A percentile compares a stretch with the other conserved stretches of the same genome.
Conservation (phyloP, 1,140 invertebrate species). For the Halesus radiatus region DNA sequence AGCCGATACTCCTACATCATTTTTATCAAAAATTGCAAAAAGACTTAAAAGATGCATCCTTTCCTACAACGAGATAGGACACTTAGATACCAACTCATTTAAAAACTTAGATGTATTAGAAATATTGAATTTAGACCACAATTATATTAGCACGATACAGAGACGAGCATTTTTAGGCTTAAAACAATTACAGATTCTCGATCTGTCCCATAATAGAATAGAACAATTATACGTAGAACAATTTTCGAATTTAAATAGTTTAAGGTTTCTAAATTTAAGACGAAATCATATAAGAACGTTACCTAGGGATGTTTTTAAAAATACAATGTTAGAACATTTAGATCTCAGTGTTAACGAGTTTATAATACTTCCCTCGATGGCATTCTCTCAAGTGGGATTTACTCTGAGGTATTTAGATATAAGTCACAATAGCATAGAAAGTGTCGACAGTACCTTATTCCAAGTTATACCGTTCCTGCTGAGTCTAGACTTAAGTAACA, state of each 20-base stretch:
- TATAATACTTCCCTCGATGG: slow-evolving; percentile 78
- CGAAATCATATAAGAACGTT: slow-evolving; percentile 83
- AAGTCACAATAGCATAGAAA: slow-evolving; percentile 86
- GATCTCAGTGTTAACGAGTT: slow-evolving; percentile 86
- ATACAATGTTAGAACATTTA: slow-evolving; percentile 84
- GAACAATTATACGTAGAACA: slow-evolving; percentile 84
- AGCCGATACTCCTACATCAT: slow-evolving; percentile 74
- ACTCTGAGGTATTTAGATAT: slow-evolving; percentile 83
- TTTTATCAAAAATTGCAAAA: slow-evolving; percentile 74
- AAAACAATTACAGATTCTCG: slow-evolving; percentile 81
- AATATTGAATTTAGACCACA: slow-evolving; percentile 81
- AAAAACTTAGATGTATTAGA: slow-evolving; percentile 79
- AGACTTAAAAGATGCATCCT: slow-evolving; percentile 77
- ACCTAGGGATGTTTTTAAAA: slow-evolving; percentile 84
- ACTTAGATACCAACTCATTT: slow-evolving; percentile 80
- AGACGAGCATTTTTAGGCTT: slow-evolving; percentile 83
- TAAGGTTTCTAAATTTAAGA: slow-evolving; percentile 83
- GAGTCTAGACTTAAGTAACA: slow-evolving; percentile 83
- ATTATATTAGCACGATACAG: slow-evolving; percentile 79
- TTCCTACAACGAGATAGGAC: slow-evolving; percentile 81
- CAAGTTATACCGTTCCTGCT: slow-evolving; percentile 84
- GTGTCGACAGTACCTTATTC: slow-evolving; percentile 90
- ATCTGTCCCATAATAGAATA: slow-evolving; percentile 84
- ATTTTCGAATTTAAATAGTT: slow-evolving; percentile 82
- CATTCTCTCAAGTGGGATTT: slow-evolving; percentile 81